Evolutionary conservation across 2,888 invertebrate species (phyloP).

Genomic region (Sinodicranocentrus sp.): DNA sequence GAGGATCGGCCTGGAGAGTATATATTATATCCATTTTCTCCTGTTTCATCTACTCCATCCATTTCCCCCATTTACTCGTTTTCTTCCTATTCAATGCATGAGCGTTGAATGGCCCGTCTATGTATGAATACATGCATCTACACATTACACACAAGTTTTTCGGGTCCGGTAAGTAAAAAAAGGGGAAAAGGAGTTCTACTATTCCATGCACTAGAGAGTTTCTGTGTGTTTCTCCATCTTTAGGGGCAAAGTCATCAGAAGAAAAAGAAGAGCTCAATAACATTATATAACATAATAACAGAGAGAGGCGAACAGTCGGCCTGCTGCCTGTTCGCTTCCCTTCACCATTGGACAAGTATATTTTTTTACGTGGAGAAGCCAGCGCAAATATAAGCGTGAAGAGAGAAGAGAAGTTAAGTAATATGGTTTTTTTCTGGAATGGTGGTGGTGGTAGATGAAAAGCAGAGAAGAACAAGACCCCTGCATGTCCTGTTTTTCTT

Average conservation of each 20-base stretch:
- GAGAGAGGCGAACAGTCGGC: slow-evolving; percentile 39
- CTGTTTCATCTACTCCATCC: slow-evolving; percentile 61
- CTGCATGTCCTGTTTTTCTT: slow-evolving; percentile 27
- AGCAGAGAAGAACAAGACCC: slow-evolving; percentile 19
- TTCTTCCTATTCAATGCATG: slow-evolving; percentile 48
- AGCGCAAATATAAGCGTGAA: neutral
- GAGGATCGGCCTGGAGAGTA: slow-evolving; percentile 42
- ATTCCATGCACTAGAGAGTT: slow-evolving; percentile 11
- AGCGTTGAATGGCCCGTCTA: slow-evolving; percentile 31
- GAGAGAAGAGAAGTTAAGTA: slow-evolving; percentile 2
- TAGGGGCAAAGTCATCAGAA: slow-evolving; percentile 43
- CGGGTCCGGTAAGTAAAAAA: slow-evolving; percentile 58
- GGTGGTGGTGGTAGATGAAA: slow-evolving; percentile 6
- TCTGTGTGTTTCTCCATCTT: slow-evolving; percentile 17
- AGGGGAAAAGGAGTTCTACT: slow-evolving; percentile 23
- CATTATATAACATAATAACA: slow-evolving; percentile 49
- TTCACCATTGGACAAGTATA: slow-evolving; percentile 32
- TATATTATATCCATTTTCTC: slow-evolving; percentile 67
- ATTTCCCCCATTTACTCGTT: slow-evolving; percentile 61
- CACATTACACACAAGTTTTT: slow-evolving; percentile 23
- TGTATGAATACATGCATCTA: neutral
- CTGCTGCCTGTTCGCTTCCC: slow-evolving; percentile 44
- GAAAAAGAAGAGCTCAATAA: slow-evolving; percentile 51
- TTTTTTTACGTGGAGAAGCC: neutral
- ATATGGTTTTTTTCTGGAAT: too few species aligned